These are phyloP conservation scores for Cyprinodon brontotheroides DNA, from an alignment of 2,113 vertebrate genomes.

Conservation along the genomic window DNA sequence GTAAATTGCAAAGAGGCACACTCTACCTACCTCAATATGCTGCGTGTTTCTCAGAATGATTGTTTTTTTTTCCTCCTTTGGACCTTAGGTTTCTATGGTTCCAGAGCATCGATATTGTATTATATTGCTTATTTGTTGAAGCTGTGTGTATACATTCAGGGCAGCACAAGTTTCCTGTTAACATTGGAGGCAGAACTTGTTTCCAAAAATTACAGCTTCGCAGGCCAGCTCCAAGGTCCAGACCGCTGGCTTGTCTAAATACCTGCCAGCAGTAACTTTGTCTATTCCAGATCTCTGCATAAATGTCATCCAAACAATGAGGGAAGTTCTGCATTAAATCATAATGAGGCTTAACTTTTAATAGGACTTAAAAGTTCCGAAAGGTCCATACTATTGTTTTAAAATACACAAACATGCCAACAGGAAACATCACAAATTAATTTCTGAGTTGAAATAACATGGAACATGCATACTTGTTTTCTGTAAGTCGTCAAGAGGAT, in stretches of 20 bases:
- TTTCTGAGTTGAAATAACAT: background rate
- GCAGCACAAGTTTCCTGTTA: constrained; percentile 76
- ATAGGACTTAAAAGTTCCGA: background rate
- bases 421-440: background rate
- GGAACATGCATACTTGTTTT: background rate
- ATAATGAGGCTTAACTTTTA: constrained; percentile 1
- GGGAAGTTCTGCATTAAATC: constrained; percentile 8
- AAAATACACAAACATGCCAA: constrained; percentile 2
- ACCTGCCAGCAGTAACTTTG: constrained; percentile 63
- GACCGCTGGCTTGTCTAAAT: constrained; percentile 73
- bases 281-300: constrained; percentile 46
- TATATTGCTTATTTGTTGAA: constrained; percentile 74
- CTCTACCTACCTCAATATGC: constrained; percentile 24
- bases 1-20: constrained; percentile 13
- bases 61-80: constrained; percentile 8
- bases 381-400: constrained; percentile 10
- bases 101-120: constrained; percentile 65
- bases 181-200: constrained; percentile 60
- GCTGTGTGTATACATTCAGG: constrained; percentile 68
- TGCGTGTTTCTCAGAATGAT: background rate
- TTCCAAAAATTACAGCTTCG: constrained; percentile 71
- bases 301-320: constrained; percentile 25
- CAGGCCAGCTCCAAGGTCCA: constrained; percentile 65
- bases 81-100: constrained; percentile 29
- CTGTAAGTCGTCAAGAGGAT: background rate